phyloP scores from a whole-genome alignment of 1,140 invertebrate genomes.

The Drosophila kurseongensis region DNA sequence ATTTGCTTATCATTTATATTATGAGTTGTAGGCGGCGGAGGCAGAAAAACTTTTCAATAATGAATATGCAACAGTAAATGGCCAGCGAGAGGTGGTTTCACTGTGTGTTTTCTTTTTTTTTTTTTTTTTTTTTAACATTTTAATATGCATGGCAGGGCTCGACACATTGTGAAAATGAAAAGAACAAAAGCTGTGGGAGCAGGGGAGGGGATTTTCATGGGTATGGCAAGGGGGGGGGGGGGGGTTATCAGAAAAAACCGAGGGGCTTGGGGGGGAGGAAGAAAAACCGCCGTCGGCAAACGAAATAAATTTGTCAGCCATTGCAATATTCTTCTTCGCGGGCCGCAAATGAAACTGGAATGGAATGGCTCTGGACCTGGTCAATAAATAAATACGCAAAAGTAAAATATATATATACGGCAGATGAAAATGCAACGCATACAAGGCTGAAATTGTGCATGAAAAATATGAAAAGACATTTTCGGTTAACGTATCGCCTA shows the following conservation, averaged over 20 bases:
- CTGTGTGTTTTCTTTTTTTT: not conserved
- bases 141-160: constrained; percentile 76
- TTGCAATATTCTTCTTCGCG: constrained; percentile 75
- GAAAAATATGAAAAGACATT: constrained; percentile 80
- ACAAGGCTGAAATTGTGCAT: constrained; percentile 68
- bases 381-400: constrained; percentile 77
- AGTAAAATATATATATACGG: constrained; percentile 47
- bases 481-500: constrained; percentile 54
- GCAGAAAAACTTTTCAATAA: constrained; percentile 68
- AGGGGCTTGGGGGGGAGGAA: constrained; percentile 11
- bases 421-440: constrained; percentile 34
- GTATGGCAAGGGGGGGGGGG: not conserved
- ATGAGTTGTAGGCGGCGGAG: constrained; percentile 27
- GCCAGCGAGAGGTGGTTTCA: constrained; percentile 19
- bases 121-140: constrained; percentile 68
- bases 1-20: constrained; percentile 53
- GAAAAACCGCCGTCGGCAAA: constrained; percentile 70
- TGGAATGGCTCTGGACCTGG: constrained; percentile 45
- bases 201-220: not conserved
- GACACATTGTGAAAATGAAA: constrained; percentile 65
- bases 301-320: constrained; percentile 81
- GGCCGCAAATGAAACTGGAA: constrained; percentile 47
- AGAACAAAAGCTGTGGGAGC: constrained; percentile 33
- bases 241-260: not conserved
- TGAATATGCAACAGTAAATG: constrained; percentile 73